These are phyloP conservation scores for Dendrocincla tyrannina DNA, from an alignment of 2,797 vertebrate species.

Conservation along the genomic window DNA sequence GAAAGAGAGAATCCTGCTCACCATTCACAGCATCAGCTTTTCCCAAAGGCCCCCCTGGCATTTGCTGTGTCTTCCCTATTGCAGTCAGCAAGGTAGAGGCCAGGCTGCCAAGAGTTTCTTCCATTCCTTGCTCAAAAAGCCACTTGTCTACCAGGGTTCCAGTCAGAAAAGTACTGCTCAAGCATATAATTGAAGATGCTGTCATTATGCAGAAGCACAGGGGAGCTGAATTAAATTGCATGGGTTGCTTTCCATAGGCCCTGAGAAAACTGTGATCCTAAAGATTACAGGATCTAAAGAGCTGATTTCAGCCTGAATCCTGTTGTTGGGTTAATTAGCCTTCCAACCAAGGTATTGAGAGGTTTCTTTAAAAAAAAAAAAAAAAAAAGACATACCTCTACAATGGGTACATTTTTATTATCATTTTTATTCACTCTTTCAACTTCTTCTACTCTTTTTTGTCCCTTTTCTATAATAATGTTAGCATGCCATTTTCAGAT, in stretches of 20 bases:
- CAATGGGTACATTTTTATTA: background rate
- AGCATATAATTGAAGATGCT: background rate
- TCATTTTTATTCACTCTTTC: background rate
- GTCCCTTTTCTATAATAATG: background rate
- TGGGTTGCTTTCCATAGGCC: background rate
- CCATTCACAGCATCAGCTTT: background rate
- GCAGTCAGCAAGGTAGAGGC: background rate
- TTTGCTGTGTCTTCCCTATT: background rate
- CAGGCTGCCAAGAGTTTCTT: background rate
- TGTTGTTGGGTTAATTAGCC: constrained; percentile 25
- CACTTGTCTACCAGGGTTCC: background rate
- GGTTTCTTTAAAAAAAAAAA: background rate
- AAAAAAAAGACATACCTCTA: background rate
- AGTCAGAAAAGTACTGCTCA: background rate
- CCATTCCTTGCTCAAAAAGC: background rate
- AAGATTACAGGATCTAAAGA: background rate
- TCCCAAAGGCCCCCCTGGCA: background rate
- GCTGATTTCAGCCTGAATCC: constrained; percentile 4
- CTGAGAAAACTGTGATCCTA: background rate
- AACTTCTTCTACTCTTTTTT: background rate
- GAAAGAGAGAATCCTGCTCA: background rate
- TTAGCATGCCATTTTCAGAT: background rate
- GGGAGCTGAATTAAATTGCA: background rate
- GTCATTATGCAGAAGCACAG: background rate
- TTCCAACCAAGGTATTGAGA: background rate